These are phyloP conservation scores for Darevskia nairensis DNA, from an alignment of 2,797 vertebrate species.

Conservation along the genomic window DNA sequence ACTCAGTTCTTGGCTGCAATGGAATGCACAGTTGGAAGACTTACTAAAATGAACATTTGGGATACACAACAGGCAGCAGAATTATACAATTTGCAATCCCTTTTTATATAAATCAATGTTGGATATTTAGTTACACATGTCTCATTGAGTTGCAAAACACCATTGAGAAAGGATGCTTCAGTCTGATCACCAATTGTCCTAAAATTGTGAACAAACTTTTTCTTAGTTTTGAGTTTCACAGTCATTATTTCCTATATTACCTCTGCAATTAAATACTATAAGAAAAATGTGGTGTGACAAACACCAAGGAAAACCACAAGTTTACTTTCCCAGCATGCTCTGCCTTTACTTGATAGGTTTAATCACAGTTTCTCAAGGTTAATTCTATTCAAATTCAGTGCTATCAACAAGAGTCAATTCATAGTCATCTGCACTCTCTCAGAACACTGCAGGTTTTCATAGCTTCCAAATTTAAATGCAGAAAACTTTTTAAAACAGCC, in stretches of 20 bases:
- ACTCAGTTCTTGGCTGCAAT: not conserved
- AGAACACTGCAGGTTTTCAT: not conserved
- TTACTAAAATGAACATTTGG: not conserved
- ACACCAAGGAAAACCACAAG: not conserved
- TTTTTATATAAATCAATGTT: not conserved
- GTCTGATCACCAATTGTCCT: not conserved
- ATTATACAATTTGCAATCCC: not conserved
- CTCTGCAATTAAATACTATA: not conserved
- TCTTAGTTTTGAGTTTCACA: not conserved
- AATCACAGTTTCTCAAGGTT: not conserved
- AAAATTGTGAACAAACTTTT: not conserved
- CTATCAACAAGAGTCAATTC: not conserved
- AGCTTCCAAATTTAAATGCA: not conserved
- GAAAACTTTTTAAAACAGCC: not conserved
- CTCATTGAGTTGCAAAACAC: not conserved
- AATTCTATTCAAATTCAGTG: not conserved
- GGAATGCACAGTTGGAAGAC: not conserved
- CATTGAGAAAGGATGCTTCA: not conserved
- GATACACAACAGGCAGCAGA: not conserved
- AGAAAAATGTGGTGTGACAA: not conserved
- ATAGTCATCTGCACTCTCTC: not conserved
- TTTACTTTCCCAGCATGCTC: not conserved
- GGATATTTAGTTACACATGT: not conserved
- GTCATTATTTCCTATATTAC: not conserved
- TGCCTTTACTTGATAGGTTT: not conserved